These are phyloP conservation scores for Melinopterus prodromus DNA, from an alignment of 2,888 invertebrate genomes.

Conservation along the genomic window DNA sequence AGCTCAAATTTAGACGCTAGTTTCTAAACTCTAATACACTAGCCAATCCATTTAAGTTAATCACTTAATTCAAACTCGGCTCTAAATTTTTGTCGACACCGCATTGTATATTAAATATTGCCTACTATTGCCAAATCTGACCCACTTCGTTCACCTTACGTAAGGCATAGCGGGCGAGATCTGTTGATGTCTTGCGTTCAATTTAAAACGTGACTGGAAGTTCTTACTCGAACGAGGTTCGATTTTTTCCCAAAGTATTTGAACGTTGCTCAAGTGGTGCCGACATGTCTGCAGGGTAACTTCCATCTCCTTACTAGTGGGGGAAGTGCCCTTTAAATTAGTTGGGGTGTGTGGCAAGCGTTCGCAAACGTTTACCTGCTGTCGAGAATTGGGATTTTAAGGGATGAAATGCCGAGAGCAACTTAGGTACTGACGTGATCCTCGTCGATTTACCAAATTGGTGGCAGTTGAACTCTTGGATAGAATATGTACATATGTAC, in stretches of 20 bases:
- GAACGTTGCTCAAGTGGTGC: neutral
- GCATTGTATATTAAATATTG: neutral
- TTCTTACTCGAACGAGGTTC: neutral
- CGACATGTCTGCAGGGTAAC: neutral
- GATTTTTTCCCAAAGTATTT: neutral
- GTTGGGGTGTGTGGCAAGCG: neutral
- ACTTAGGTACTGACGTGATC: neutral
- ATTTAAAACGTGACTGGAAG: neutral
- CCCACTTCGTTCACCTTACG: neutral
- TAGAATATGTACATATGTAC: neutral
- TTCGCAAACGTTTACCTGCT: neutral
- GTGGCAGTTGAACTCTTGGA: neutral
- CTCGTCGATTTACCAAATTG: neutral
- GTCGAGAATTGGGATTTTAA: neutral
- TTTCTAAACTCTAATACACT: neutral
- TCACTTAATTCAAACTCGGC: neutral
- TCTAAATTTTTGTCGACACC: neutral
- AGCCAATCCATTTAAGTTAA: neutral
- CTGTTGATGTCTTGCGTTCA: neutral
- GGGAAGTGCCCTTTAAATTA: neutral
- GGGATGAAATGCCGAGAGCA: neutral
- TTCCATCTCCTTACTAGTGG: neutral
- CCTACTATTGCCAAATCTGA: neutral
- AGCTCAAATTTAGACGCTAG: neutral
- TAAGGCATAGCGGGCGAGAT: neutral